Percentiles rank a stretch among this genome's conserved stretches.
Conservation (phyloP, 1,140 invertebrate genomes). For the Pseudoatta argentina region DNA sequence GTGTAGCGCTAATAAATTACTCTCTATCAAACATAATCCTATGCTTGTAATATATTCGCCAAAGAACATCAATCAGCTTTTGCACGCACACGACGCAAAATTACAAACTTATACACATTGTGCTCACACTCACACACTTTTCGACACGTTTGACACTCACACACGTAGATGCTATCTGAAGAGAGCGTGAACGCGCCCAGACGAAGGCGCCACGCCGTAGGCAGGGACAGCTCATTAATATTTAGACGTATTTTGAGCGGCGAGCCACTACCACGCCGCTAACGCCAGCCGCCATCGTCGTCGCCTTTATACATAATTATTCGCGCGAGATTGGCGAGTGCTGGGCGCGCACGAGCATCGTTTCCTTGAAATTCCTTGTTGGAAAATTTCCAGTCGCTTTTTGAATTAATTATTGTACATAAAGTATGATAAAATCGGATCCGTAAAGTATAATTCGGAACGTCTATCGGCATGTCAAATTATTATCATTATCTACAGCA, state of each 20-base stretch:
- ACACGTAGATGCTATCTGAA: constrained; percentile 59
- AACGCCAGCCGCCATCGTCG: constrained; percentile 69
- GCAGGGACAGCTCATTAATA: constrained; percentile 86
- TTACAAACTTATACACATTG: constrained; percentile 57
- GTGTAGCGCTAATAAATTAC: neutral
- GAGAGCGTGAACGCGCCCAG: constrained; percentile 71
- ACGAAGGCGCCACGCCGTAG: constrained; percentile 79
- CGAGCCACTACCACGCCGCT: constrained; percentile 77
- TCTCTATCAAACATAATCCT: neutral
- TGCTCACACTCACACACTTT: constrained; percentile 64
- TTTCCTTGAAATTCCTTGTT: constrained; percentile 65
- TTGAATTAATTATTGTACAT: constrained; percentile 54
- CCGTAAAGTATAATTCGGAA: constrained; percentile 1
- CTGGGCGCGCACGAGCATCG: constrained; percentile 59
- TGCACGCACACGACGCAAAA: constrained; percentile 14
- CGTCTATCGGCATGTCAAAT: neutral
- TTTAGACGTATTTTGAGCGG: constrained; percentile 86
- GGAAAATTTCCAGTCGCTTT: constrained; percentile 67
- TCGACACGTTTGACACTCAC: constrained; percentile 58
- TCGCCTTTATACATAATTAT: constrained; percentile 86
- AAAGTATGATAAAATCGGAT: constrained; percentile 38
- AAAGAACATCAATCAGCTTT: neutral
- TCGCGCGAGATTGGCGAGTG: constrained; percentile 80
- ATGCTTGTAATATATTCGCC: neutral
- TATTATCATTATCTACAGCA: neutral